These are phyloP conservation scores for Propithecus coquereli DNA, from an alignment of 2,113 vertebrate genomes.

Conservation along the genomic window DNA sequence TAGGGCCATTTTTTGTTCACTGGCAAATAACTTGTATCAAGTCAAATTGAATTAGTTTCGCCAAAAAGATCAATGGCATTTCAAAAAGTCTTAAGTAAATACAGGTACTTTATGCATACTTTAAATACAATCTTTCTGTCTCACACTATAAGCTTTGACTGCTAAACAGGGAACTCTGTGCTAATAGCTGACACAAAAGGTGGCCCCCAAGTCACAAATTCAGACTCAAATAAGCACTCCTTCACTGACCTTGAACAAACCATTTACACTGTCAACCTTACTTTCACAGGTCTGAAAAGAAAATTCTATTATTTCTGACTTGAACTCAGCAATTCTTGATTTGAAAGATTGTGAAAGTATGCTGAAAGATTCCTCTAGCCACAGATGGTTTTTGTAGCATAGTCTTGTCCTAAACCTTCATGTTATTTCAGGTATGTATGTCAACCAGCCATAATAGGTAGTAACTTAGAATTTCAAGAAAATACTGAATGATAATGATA, in stretches of 20 bases:
- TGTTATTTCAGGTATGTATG: not conserved
- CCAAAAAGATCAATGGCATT: constrained; percentile 29
- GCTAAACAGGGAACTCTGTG: not conserved
- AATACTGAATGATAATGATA: not conserved
- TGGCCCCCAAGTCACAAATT: not conserved
- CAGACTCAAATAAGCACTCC: not conserved
- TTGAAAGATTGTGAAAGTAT: not conserved
- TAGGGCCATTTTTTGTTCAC: constrained; percentile 27
- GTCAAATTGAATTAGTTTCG: constrained; percentile 51
- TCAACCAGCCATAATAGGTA: not conserved
- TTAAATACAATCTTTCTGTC: not conserved
- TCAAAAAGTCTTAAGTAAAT: constrained; percentile 38
- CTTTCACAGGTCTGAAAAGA: not conserved
- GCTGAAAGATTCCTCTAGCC: not conserved
- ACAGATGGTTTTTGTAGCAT: not conserved
- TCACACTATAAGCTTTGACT: not conserved
- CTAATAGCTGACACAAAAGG: not conserved
- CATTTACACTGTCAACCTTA: not conserved
- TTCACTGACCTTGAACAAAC: not conserved
- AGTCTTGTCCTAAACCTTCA: not conserved
- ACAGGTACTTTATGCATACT: not conserved
- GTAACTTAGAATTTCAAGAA: constrained; percentile 14
- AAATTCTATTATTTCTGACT: constrained; percentile 20
- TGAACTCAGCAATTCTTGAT: not conserved
- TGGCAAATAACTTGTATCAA: not conserved